Conservation (phyloP, 2,888 invertebrate species). For the Drosophila sordidapex region DNA sequence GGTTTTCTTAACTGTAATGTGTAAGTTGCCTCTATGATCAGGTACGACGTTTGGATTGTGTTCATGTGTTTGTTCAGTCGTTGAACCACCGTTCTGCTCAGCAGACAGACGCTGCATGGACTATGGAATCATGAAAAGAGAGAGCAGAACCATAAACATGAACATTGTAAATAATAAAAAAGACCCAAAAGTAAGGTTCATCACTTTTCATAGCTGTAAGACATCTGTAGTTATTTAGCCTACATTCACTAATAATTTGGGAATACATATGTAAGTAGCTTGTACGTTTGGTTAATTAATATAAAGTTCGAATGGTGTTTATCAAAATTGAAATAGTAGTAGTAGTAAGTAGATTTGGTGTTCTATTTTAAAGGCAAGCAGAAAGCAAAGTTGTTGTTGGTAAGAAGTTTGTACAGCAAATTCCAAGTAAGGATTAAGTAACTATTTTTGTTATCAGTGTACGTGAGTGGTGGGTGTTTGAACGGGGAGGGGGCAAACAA, state of each 20-base stretch:
- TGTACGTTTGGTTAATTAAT: constrained; percentile 16
- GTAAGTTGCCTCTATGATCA: constrained; percentile 94
- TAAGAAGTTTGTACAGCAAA: constrained; percentile 49
- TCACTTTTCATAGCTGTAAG: constrained; percentile 2
- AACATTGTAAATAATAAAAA: constrained; percentile 6
- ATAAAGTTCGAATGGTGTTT: constrained; percentile 42
- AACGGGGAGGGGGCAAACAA: constrained; percentile 31
- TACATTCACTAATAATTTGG: constrained; percentile 39
- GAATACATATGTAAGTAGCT: constrained; percentile 18
- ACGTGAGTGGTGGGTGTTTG: constrained; percentile 5
- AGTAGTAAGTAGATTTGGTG: constrained; percentile 11
- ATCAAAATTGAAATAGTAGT: constrained; percentile 25
- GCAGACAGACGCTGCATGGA: constrained; percentile 91
- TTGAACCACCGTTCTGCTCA: constrained; percentile 86
- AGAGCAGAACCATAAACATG: constrained; percentile 33
- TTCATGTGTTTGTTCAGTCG: constrained; percentile 86
- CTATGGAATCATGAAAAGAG: constrained; percentile 81
- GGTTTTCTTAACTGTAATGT: constrained; percentile 95
- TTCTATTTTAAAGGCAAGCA: constrained; percentile 48
- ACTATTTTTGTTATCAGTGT: constrained; percentile 31
- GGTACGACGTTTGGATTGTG: constrained; percentile 89
- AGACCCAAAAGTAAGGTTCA: not conserved
- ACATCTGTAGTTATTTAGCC: constrained; percentile 29
- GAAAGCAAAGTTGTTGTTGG: constrained; percentile 45
- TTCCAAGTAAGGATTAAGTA: constrained; percentile 22